These are phyloP conservation scores for Halcyon badia DNA, from an alignment of 2,797 vertebrate genomes.

Conservation along the genomic window DNA sequence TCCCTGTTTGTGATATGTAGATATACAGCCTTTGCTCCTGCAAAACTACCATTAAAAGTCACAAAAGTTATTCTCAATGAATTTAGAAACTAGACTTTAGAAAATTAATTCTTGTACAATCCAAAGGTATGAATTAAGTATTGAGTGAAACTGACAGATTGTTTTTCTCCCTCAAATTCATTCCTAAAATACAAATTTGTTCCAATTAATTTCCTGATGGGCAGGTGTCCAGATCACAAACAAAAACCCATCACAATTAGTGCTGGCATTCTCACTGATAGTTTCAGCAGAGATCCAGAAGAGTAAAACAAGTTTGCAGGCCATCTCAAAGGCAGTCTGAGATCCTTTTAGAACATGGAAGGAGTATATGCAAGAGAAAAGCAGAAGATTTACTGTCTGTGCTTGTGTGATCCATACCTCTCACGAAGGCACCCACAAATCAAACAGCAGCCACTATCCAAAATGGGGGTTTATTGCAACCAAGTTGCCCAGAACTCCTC, in stretches of 20 bases:
- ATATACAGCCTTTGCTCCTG: background rate
- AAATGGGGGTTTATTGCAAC: too few species aligned
- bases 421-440: too few species aligned
- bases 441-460: too few species aligned
- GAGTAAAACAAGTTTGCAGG: background rate
- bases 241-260: background rate
- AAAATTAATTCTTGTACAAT: background rate
- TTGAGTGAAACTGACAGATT: background rate
- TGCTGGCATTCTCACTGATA: background rate
- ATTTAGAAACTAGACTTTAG: background rate
- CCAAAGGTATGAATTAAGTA: background rate
- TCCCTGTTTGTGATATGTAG: background rate
- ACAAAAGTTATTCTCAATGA: background rate
- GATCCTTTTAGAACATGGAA: background rate
- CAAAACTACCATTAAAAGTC: background rate
- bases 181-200: background rate
- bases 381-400: background rate
- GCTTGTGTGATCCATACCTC: background rate
- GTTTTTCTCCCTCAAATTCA: background rate
- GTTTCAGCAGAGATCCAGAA: background rate
- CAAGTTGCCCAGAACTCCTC: too few species aligned
- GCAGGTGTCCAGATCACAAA: background rate
- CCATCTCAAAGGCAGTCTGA: background rate
- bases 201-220: background rate
- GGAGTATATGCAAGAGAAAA: background rate